Conservation (phyloP, 2,113 vertebrate genomes). For the Montifringilla adamsi region DNA sequence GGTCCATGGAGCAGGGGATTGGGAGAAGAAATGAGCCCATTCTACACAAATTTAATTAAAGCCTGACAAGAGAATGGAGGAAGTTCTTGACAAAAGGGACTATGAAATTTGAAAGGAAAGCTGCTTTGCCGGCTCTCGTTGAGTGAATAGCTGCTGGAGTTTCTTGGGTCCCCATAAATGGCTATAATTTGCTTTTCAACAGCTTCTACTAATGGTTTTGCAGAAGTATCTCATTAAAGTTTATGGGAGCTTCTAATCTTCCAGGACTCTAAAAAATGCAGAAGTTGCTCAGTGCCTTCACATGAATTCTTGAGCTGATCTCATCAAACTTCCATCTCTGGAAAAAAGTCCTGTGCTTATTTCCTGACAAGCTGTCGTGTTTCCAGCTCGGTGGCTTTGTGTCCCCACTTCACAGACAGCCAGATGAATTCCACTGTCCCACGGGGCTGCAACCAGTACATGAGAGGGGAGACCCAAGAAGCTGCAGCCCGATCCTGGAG, state of each 20-base stretch:
- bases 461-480: rapidly evolving
- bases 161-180: background rate
- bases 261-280: background rate
- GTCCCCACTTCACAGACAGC: background rate
- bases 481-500: background rate
- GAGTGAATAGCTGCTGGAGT: background rate
- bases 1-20: background rate
- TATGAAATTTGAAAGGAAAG: background rate
- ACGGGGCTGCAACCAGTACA: rapidly evolving
- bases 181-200: slow-evolving; percentile 12
- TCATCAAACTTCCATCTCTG: background rate
- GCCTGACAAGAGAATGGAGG: background rate
- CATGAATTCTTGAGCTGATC: background rate
- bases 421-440: background rate
- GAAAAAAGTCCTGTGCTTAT: background rate
- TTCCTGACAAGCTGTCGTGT: background rate
- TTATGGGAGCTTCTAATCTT: background rate
- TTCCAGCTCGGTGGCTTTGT: background rate
- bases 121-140: background rate
- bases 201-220: background rate
- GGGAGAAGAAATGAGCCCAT: background rate
- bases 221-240: background rate
- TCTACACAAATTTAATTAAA: background rate
- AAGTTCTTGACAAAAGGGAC: background rate
- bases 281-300: background rate